Evolutionary conservation across 2,888 invertebrate species (phyloP).

Genomic region (Plemyria rubiginata): DNA sequence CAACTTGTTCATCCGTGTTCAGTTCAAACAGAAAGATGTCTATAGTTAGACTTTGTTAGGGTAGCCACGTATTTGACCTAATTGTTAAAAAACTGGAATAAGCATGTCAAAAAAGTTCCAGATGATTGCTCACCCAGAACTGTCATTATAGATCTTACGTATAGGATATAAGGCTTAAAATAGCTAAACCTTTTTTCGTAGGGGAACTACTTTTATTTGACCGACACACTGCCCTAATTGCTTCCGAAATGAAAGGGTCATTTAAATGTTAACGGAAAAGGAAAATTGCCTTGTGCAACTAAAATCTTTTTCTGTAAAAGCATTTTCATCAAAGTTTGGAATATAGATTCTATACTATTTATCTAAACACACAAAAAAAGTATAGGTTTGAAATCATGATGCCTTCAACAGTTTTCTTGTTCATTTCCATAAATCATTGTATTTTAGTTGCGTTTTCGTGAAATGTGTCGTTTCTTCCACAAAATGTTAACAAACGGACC

Average conservation of each 20-base stretch:
- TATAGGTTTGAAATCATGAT: too few relatives aligned
- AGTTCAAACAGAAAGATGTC: constrained; percentile 13
- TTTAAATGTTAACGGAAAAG: constrained; percentile 36
- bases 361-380: too few relatives aligned
- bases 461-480: too few relatives aligned
- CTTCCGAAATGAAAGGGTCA: constrained; percentile 42
- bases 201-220: constrained; percentile 30
- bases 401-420: too few relatives aligned
- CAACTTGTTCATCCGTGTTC: constrained; percentile 3
- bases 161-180: constrained; percentile 22
- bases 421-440: too few relatives aligned
- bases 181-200: constrained; percentile 5
- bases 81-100: constrained; percentile 59
- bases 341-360: too few relatives aligned
- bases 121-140: constrained; percentile 28
- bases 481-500: too few relatives aligned
- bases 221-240: constrained; percentile 42
- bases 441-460: too few relatives aligned
- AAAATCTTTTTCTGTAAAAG: not conserved
- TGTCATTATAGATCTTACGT: constrained; percentile 24
- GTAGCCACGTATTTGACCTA: constrained; percentile 52
- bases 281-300: constrained; percentile 23
- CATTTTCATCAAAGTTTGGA: too few relatives aligned
- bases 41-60: constrained; percentile 36
- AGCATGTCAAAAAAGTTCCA: constrained; percentile 42